Base-by-base conservation (phyloP, 1,140 invertebrate species). In the Pachyrhynchus sulphureomaculatus region DNA sequence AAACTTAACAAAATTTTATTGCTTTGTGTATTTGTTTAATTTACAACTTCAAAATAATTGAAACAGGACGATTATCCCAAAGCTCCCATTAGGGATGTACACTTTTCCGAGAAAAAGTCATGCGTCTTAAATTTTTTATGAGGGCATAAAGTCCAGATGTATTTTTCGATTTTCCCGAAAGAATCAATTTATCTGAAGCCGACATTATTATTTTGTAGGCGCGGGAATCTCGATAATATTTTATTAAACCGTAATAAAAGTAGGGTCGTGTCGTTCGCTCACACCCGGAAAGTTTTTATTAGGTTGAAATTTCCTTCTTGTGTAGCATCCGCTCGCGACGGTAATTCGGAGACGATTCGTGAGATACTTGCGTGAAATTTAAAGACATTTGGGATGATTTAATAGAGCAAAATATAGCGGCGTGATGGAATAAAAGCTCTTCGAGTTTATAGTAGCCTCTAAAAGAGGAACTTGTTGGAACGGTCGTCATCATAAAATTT, bases 401-500 rank as follows among this genome's bases (percentile, higher is more conserved):
- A 51, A 51, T 51, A 51, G 33, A 44, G 39, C 33, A 20, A 52
- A 60, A 32, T 44, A 52, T 39, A 29, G 21, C 57, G 36, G 36
- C 47, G 23, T 47, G 37, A 55, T 53, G 51, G 52, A 13, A 36
- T 45, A 52, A 53, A 61, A 21, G 39, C 29, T 61, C 26, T 60
- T 60, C 49, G 33, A 53, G 53, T 67, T 65, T 67, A 62, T 65
- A 65, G 56, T 56, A 39, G 52, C 17, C 64, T 62, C 45, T 65
- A 68, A 68, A 68, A 58, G 39, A 62, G 65, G 65, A 69, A 71
- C 67, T 71, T 69, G 67, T 69, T 71, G 67, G 67, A 71, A 71
- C 63, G 49, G 57, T 59, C 65, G 63, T 66, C 39, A 37, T 36
- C 68, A 63, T 72, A 68, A 73, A 72, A 68, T 68, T 74, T 74